Base-by-base conservation (phyloP, 2,797 vertebrate genomes). In the Vireo griseus region DNA sequence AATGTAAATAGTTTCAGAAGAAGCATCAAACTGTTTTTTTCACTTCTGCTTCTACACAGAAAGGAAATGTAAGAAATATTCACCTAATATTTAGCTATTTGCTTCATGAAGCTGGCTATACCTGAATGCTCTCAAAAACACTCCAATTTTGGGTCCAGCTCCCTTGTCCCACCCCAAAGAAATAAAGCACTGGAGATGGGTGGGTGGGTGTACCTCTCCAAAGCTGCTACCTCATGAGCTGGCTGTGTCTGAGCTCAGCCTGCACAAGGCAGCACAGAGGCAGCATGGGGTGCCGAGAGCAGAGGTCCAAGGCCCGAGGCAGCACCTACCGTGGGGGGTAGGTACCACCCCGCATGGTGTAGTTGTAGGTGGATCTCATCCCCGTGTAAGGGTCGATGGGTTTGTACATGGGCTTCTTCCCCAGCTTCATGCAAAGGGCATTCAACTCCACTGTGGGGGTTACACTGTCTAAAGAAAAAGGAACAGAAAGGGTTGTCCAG, bases 361-460 rank as follows among this genome's bases (percentile, higher is more conserved):
- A 99, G 98, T 97, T 99, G 96, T 99, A 99, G 93, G 98, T 98
- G 94, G 99, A 99, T 96, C 99, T 99, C 98, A 99, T 99, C 86
- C 98, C 98, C 1, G 99, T 99, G 59, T 99, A 99, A 18, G 99
- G 98, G 94, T 99, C 99, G 45, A 99, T 98, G 86, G 99, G 99
- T 97, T 99, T 99, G 97, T 99, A 99, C 97, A 99, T 97, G 54
- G 99, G 99, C 97, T 99, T 99, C 98, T 99, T 99, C 82, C 99
- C 99, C 96, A 99, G 98, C 97, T 99, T 99, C 99, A 99, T 99
- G 98, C 99, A 99, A 95, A 99, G 98, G 69, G 99, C 99, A 93
- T 99, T 99, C 95, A 99, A 96, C 96, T 99, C 99, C 98, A 99
- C 98, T 33, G 98, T 99, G 96, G 99, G 99, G 42, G 98, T 99